Evolutionary conservation across 2,888 invertebrate genomes (phyloP).

Genomic region (Eupeodes luniger): DNA sequence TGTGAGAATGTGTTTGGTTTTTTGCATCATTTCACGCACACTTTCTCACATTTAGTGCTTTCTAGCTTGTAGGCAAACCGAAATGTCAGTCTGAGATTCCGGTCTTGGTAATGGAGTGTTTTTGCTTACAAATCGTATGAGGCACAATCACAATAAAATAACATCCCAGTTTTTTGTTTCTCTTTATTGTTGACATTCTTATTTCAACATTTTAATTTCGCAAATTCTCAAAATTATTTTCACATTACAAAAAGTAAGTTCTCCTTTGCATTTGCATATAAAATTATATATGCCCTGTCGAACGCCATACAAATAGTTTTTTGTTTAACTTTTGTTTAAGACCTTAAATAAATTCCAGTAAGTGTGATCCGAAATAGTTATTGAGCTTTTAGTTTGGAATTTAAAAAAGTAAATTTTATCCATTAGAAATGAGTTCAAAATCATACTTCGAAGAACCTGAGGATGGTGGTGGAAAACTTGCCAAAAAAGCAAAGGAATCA

Average conservation of each 20-base stretch:
- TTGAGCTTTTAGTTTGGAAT: not conserved
- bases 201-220: not conserved
- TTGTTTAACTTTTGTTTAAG: not conserved
- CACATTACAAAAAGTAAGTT: not conserved
- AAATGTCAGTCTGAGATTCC: too few relatives aligned
- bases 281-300: too few relatives aligned
- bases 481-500: slow-evolving; percentile 89
- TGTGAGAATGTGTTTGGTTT: too few relatives aligned
- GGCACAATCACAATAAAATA: not conserved
- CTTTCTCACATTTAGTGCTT: too few relatives aligned
- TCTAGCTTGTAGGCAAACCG: too few relatives aligned
- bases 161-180: not conserved
- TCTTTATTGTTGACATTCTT: not conserved
- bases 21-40: too few relatives aligned
- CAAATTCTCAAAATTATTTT: not conserved
- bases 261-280: not conserved
- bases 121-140: too few relatives aligned
- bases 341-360: not conserved
- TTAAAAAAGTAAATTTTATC: not conserved
- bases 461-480: slow-evolving; percentile 84
- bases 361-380: not conserved
- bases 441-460: slow-evolving; percentile 81
- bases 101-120: too few relatives aligned
- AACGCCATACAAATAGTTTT: not conserved
- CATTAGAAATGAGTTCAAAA: slow-evolving; percentile 80